Base-by-base conservation (phyloP, 1,140 invertebrate species). In the Psix sp. region DNA sequence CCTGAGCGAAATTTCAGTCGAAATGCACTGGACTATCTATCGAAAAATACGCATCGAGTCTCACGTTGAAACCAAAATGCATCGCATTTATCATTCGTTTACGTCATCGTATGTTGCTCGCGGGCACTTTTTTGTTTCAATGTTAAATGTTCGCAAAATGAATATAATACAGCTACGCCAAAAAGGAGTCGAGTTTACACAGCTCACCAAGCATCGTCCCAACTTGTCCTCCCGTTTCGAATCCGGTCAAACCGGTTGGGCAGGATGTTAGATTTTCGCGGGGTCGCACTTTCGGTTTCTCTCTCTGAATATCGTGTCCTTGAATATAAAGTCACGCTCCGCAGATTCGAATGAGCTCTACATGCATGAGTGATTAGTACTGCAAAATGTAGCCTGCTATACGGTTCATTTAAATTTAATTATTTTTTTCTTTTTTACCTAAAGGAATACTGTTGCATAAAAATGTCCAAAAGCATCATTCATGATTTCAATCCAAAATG, bases 221-320 rank as follows among this genome's bases (percentile, higher is more conserved):
- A 77, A 68, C 76, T 74, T 74, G 71, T 72, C 74, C 68, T 72
- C 68, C 68, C 74, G 68, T 77, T 77, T 81, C 79, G 80, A 84
- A 87, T 86, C 86, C 86, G 81, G 86, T 87, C 80, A 85, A 85
- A 87, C 86, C 86, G 86, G 86, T 87, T 87, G 80, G 79, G 79
- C 82, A 82, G 81, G 84, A 85, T 84, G 84, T 87, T 87, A 87
- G 86, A 87, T 87, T 87, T 87, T 87, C 86, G 86, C 85, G 85
- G 85, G 86, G 84, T 87, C 85, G 86, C 85, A 87, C 86, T 87
- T 87, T 87, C 86, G 83, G 86, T 86, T 87, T 87, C 65, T 68
- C 65, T 68, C 65, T 68, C 86, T 82, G 80, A 86, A 84, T 86
- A 85, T 84, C 75, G 80, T 82, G 82, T 85, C 82, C 84, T 84